Conservation (phyloP, 2,797 vertebrate genomes). For the Rhadinocentrus ornatus region DNA sequence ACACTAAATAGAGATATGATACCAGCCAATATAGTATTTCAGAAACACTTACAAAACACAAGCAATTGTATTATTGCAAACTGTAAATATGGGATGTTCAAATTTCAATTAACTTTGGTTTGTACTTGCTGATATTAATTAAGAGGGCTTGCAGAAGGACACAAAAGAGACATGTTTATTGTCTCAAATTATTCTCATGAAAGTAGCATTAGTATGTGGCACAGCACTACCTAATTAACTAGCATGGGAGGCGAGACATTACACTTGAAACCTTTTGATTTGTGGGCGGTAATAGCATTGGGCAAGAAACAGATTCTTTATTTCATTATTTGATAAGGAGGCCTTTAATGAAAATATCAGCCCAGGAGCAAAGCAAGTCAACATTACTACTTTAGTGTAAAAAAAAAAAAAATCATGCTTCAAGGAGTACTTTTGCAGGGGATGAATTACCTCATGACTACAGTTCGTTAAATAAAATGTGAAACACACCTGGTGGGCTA, state of each 20-base stretch:
- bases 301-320: slow-evolving; percentile 80
- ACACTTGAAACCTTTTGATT: slow-evolving; percentile 80
- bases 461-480: slow-evolving; percentile 82
- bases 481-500: slow-evolving; percentile 79
- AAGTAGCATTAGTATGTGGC: slow-evolving; percentile 81
- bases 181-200: slow-evolving; percentile 80
- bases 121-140: slow-evolving; percentile 81
- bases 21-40: slow-evolving; percentile 66
- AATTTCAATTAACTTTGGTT: slow-evolving; percentile 84
- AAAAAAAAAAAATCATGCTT: slow-evolving; percentile 60
- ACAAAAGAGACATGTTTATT: slow-evolving; percentile 78
- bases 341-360: slow-evolving; percentile 86
- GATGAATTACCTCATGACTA: slow-evolving; percentile 73
- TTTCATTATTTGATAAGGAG: slow-evolving; percentile 88
- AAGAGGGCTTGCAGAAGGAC: slow-evolving; percentile 76
- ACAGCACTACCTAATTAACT: slow-evolving; percentile 76
- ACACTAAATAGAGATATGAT: slow-evolving; percentile 80
- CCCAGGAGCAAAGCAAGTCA: slow-evolving; percentile 77
- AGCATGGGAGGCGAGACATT: slow-evolving; percentile 77
- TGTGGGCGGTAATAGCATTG: slow-evolving; percentile 79
- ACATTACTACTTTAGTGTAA: slow-evolving; percentile 67
- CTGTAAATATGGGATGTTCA: slow-evolving; percentile 73
- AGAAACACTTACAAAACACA: slow-evolving; percentile 75
- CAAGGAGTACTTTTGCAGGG: slow-evolving; percentile 64
- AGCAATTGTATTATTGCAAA: slow-evolving; percentile 72